Evolutionary conservation across 2,888 invertebrate species (phyloP).

Genomic region (Digitonthophagus gazella): DNA sequence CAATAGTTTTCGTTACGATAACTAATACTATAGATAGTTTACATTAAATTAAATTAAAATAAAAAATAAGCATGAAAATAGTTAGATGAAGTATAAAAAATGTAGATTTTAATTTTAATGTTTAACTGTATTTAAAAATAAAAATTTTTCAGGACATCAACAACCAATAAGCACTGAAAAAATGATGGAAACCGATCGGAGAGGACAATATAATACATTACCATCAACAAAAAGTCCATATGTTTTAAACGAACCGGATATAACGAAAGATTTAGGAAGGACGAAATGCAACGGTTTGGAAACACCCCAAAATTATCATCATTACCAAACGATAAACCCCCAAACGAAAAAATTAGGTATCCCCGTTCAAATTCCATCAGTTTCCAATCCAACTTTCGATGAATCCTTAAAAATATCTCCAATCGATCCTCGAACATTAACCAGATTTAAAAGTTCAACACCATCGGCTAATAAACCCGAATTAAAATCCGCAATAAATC

Average conservation of each 20-base stretch:
- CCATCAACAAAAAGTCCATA: constrained; percentile 52
- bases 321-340: constrained; percentile 33
- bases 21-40: no score
- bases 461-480: constrained; percentile 55
- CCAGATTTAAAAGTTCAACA: constrained; percentile 65
- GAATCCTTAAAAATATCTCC: constrained; percentile 64
- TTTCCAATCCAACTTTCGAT: constrained; percentile 34
- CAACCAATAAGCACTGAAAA: neutral
- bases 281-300: constrained; percentile 25
- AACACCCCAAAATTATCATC: constrained; percentile 2
- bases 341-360: constrained; percentile 42
- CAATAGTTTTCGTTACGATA: neutral
- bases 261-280: constrained; percentile 51
- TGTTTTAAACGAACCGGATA: constrained; percentile 51
- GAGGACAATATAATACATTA: constrained; percentile 48
- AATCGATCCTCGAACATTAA: constrained; percentile 62
- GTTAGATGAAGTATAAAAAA: neutral
- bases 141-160: constrained; percentile 11
- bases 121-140: neutral
- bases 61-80: neutral
- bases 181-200: constrained; percentile 30
- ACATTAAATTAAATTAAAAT: neutral
- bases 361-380: constrained; percentile 40
- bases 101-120: neutral
- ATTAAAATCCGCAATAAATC: constrained; percentile 54